Evolutionary conservation across 2,113 vertebrate species (phyloP), one percentile per base, ranked within the genome.

Genomic region (Erinaceus europaeus): DNA sequence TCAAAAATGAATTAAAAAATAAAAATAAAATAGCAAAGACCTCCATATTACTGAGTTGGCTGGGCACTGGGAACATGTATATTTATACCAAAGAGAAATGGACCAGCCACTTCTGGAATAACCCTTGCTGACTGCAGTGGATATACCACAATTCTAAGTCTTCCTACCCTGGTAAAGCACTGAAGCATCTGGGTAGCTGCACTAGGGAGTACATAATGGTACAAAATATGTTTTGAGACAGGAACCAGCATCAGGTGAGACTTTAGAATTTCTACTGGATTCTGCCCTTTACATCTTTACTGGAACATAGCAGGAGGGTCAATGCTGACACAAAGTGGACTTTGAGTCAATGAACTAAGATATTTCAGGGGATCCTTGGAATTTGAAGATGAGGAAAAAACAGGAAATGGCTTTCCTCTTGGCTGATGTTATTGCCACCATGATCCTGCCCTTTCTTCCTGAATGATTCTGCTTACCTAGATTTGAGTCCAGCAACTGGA

Each of bases 281-380:
- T 77, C 50, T 55, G 32, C 76, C 32, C 44, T 89, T 42, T n/a
- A 6, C 32, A 52, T 2, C 10, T 14, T 53, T 38, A 48, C 20
- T 75, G 29, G 18, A 36, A 27, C 4, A 15, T 20, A 21, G 53
- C 15, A 79, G 20, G 6, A 25, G 12, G 52, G 62, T 10, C 13
- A 4, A 27, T 9, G 12, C 38, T 57, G 25, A 32, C n/a, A 38
- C 2, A 82, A 44, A 68, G 27, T 17, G 0, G 27, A 38, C 13
- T 9, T 1, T 29, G 5, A 3, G 8, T 11, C 15, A 10, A 18
- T 32, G 27, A 9, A 4, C n/a, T 40, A 25, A 32, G 1, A 3
- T 11, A 3, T 5, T 17, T 42, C 3, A 25, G 12, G 27, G 65
- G 44, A 74, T 55, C 34, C 9, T 25, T 46, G 32, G 34, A 15